These are phyloP conservation scores for Anguilla japonica DNA, from an alignment of 2,113 vertebrate genomes.

Conservation along the genomic window DNA sequence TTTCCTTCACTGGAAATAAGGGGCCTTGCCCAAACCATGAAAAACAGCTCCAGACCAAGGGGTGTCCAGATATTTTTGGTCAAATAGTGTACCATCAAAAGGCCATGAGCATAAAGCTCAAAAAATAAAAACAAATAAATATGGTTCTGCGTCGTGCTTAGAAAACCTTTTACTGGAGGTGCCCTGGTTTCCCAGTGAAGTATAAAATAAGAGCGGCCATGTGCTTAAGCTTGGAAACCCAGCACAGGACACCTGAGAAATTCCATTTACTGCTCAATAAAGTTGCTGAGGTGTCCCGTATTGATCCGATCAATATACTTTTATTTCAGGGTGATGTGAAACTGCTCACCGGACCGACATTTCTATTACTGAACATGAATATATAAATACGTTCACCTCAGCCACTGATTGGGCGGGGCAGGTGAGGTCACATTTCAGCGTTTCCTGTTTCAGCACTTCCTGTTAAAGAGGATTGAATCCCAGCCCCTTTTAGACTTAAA, in stretches of 20 bases:
- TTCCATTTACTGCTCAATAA: not conserved
- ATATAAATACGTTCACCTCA: not conserved
- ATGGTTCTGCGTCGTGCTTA: not conserved
- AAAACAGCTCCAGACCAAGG: too few species aligned
- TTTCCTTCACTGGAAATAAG: too few species aligned
- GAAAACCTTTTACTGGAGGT: not conserved
- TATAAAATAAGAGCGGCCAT: not conserved
- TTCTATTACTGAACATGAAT: not conserved
- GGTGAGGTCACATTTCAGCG: not conserved
- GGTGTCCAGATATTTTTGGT: too few species aligned
- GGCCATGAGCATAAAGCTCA: not conserved
- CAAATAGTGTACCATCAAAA: not conserved
- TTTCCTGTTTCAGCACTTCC: not conserved
- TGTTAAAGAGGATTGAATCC: not conserved
- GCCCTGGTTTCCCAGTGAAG: not conserved
- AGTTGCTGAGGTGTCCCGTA: not conserved
- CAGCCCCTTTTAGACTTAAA: not conserved
- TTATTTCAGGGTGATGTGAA: constrained; percentile 1
- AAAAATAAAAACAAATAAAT: not conserved
- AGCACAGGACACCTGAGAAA: not conserved
- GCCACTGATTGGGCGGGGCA: too few species aligned
- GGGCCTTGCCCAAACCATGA: too few species aligned
- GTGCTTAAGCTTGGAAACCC: too few species aligned
- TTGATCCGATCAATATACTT: not conserved
- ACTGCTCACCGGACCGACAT: not conserved